Percentiles rank a stretch among this genome's conserved stretches.
phyloP scores from a whole-genome alignment of 2,113 vertebrate species.

The Dromaius novaehollandiae region DNA sequence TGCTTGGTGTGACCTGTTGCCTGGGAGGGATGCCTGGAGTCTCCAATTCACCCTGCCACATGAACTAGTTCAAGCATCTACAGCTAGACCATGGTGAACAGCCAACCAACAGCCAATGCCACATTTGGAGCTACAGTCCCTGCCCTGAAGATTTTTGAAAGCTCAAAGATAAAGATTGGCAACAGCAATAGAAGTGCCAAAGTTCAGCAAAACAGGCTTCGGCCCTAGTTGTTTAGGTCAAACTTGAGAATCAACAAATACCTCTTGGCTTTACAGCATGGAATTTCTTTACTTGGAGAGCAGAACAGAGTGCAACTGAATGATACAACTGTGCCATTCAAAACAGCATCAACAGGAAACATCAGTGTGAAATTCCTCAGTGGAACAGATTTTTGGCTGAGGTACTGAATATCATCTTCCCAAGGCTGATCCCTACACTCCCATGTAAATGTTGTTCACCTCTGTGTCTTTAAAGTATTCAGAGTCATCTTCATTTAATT shows the following conservation, averaged over 20 bases:
- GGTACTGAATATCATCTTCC: slow-evolving; percentile 57
- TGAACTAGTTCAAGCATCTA: neutral
- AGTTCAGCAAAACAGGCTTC: slow-evolving; percentile 29
- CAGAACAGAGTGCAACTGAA: slow-evolving; percentile 70
- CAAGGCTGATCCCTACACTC: slow-evolving; percentile 29
- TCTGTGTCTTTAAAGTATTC: slow-evolving; percentile 56
- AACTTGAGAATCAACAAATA: slow-evolving; percentile 57
- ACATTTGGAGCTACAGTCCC: neutral
- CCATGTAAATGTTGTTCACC: slow-evolving; percentile 60
- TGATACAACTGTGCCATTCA: slow-evolving; percentile 68
- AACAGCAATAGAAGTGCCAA: slow-evolving; percentile 32
- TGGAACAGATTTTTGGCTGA: slow-evolving; percentile 72
- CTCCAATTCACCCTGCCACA: neutral
- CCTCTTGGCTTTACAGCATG: slow-evolving; percentile 24
- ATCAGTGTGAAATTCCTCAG: slow-evolving; percentile 70
- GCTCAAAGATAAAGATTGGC: neutral
- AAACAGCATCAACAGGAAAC: slow-evolving; percentile 76
- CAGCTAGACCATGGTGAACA: neutral
- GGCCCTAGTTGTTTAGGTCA: slow-evolving; percentile 3
- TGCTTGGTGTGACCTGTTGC: neutral
- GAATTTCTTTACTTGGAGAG: slow-evolving; percentile 62
- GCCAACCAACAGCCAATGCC: neutral
- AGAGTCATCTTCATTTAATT: slow-evolving; percentile 69
- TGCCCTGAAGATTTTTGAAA: neutral
- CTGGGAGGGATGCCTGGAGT: neutral